A percentile compares a stretch with the other conserved stretches of the same genome.
Conservation (phyloP, 2,888 invertebrate genomes). For the Synergus gifuensis region DNA sequence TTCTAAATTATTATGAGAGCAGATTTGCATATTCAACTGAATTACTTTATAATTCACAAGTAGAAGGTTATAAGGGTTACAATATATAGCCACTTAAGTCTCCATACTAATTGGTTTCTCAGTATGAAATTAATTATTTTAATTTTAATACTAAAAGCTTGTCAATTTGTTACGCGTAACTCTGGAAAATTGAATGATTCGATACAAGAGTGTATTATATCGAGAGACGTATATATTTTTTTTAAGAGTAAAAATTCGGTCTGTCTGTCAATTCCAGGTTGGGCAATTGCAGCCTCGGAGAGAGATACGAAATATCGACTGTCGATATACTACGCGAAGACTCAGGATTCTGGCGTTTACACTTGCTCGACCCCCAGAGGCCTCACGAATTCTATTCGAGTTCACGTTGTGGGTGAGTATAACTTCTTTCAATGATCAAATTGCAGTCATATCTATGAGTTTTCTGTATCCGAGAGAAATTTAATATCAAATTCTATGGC, state of each 20-base stretch:
- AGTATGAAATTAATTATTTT: too few species aligned
- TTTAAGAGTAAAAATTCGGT: background rate
- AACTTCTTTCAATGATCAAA: slow-evolving; percentile 15
- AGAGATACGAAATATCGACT: slow-evolving; percentile 90
- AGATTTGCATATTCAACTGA: background rate
- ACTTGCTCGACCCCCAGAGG: slow-evolving; percentile 91
- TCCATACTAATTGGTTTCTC: too few species aligned
- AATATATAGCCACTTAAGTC: too few species aligned
- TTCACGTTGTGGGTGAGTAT: slow-evolving; percentile 88
- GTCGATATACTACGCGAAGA: slow-evolving; percentile 89
- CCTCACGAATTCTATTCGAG: slow-evolving; percentile 86
- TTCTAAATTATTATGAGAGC: background rate
- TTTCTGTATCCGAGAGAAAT: background rate
- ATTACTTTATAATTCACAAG: background rate
- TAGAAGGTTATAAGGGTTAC: background rate
- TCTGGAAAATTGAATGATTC: background rate
- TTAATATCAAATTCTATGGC: background rate
- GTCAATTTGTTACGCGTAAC: background rate
- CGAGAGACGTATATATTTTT: background rate
- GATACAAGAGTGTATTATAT: background rate
- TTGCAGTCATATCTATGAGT: background rate
- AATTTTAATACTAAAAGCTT: background rate
- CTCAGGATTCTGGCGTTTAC: slow-evolving; percentile 90
- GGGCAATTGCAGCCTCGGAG: slow-evolving; percentile 87
- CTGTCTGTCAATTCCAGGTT: slow-evolving; percentile 78